Conservation (phyloP, 2,888 invertebrate species). For the Macrosiphum euphorbiae region DNA sequence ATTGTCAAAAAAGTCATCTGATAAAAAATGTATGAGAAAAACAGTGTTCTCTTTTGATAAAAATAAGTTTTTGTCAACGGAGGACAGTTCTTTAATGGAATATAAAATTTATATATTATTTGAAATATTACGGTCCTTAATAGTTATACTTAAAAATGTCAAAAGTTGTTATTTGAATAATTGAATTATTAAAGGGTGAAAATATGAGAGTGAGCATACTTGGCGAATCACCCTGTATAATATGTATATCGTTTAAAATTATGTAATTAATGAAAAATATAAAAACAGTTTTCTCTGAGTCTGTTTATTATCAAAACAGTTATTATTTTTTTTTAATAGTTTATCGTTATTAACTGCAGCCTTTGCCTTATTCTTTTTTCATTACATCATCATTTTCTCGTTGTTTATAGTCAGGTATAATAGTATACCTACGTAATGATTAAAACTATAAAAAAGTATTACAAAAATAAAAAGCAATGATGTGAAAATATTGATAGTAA, state of each 20-base stretch:
- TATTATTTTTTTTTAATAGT: slow-evolving; percentile 8
- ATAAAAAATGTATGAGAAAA: background rate
- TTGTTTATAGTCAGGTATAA: background rate
- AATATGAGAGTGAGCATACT: background rate
- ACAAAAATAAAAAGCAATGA: slow-evolving; percentile 8
- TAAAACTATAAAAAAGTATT: background rate
- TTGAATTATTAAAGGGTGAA: background rate
- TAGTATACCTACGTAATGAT: slow-evolving; percentile 4
- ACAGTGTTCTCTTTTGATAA: background rate
- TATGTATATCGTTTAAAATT: background rate
- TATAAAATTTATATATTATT: background rate
- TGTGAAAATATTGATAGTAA: slow-evolving; percentile 3
- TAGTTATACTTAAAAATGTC: background rate
- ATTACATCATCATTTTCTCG: slow-evolving; percentile 12
- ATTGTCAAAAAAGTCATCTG: too few species aligned
- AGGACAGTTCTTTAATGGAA: background rate
- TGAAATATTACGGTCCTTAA: background rate
- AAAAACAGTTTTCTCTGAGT: background rate
- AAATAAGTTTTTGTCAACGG: background rate
- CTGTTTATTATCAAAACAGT: background rate
- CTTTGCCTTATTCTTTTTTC: slow-evolving; percentile 16
- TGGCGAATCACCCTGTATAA: background rate
- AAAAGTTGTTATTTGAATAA: background rate
- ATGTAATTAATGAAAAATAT: background rate
- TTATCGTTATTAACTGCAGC: slow-evolving; percentile 13